phyloP scores from a whole-genome alignment of 2,113 vertebrate genomes.

The Dasyprocta punctata region DNA sequence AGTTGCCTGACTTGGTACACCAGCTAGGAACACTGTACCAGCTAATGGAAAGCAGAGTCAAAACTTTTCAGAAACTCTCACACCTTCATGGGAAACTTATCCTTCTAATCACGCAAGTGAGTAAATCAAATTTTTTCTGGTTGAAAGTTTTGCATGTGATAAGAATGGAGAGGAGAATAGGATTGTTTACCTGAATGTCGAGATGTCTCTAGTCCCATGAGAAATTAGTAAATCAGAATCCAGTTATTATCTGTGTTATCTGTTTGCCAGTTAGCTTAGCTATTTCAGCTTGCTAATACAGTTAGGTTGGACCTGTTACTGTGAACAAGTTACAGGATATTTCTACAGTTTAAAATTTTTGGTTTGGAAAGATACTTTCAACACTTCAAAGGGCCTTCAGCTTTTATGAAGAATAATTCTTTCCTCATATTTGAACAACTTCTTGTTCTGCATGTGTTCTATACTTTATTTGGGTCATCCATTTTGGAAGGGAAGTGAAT shows the following conservation, averaged over 20 bases:
- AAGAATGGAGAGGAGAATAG: background rate
- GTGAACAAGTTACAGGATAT: background rate
- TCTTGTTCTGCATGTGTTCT: background rate
- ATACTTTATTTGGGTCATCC: background rate
- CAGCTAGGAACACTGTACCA: slow-evolving; percentile 95
- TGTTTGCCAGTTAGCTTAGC: background rate
- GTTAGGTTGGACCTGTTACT: background rate
- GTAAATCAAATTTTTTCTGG: slow-evolving; percentile 20
- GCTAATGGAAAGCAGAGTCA: slow-evolving; percentile 97
- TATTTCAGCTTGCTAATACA: background rate
- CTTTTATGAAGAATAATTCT: background rate
- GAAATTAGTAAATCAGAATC: background rate
- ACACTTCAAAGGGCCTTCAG: background rate
- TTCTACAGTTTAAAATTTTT: background rate
- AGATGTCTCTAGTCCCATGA: background rate
- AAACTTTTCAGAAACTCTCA: slow-evolving; percentile 94
- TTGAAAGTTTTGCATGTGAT: background rate
- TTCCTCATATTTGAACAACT: background rate
- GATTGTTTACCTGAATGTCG: background rate
- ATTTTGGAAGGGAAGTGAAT: background rate
- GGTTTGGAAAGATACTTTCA: background rate
- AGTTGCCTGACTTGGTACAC: slow-evolving; percentile 95
- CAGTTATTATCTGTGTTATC: background rate
- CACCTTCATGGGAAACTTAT: slow-evolving; percentile 96
- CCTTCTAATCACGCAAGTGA: slow-evolving; percentile 94